Evolutionary conservation across 2,888 invertebrate species (phyloP), one percentile per base, ranked within the genome.

Genomic region (Catocala nupta): DNA sequence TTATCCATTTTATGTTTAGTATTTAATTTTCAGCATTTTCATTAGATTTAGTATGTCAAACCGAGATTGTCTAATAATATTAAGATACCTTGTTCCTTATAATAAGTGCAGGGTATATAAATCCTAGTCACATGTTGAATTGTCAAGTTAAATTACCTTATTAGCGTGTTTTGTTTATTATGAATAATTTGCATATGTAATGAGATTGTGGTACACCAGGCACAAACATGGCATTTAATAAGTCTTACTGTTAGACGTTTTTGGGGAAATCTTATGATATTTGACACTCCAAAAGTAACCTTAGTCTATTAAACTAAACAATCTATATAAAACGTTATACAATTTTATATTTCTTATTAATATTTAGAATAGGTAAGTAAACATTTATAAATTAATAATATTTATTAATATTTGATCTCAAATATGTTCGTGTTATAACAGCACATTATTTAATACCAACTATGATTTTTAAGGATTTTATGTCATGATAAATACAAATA

Each of bases 51-150:
- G 25, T 25, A 48, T 48, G 47, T 13, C 7, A 16, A 8, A 13
- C 2, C 12, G n/a, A 47, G 16, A 45, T 62, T 39, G 39, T 57
- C 60, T 48, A n/a, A 34, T 63, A 58, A 56, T 54, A 52, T 65
- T 57, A 16, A 49, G 34, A 49, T 57, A 62, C 54, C 49, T 63
- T 70, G 48, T 76, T 73, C 52, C 65, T 73, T 62, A 58, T 58
- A 73, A 63, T 68, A 71, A 77, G 71, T 80, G 75, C 84, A 84
- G 83, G 82, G 83, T 84, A 81, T 65, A 65, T 74, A 63, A 25
- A 66, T 66, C 66, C 73, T 80, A 81, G 74, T 78, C 77, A 77
- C 62, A 56, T 49, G 11, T 49, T 49, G 11, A 49, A 11, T 11
- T 49, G 34, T 49, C n/a, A 10, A 16, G 47, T 9, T 47, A 7